phyloP scores from a whole-genome alignment of 2,797 vertebrate genomes.

The Sebastes itinus region DNA sequence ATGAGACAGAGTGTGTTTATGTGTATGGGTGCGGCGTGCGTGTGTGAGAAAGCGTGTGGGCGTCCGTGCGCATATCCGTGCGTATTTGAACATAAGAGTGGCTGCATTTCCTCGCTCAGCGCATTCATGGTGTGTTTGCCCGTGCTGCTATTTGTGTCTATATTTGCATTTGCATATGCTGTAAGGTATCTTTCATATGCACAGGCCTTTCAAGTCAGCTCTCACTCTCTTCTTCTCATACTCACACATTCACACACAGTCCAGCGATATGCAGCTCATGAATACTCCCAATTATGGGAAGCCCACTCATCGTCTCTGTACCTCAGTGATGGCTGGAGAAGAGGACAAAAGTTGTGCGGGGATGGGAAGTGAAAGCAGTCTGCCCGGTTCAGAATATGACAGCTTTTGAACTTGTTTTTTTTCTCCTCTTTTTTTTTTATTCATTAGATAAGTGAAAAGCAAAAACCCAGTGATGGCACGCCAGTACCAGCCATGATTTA shows the following conservation, averaged over 20 bases:
- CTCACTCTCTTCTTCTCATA: constrained; percentile 47
- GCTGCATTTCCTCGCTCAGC: constrained; percentile 29
- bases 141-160: constrained; percentile 62
- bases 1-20: constrained; percentile 18
- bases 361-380: constrained; percentile 38
- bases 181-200: constrained; percentile 65
- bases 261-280: constrained; percentile 59
- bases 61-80: not conserved
- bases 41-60: not conserved
- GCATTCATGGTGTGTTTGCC: constrained; percentile 41
- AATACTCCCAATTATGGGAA: constrained; percentile 68
- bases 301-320: constrained; percentile 52
- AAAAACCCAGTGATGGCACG: constrained; percentile 76
- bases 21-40: not conserved
- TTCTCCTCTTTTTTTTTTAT: constrained; percentile 62
- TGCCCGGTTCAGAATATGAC: constrained; percentile 52
- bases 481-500: constrained; percentile 79
- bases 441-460: constrained; percentile 85
- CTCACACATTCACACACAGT: constrained; percentile 21
- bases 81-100: constrained; percentile 13
- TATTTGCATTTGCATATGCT: constrained; percentile 74
- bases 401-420: constrained; percentile 76
- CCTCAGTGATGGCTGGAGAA: constrained; percentile 41
- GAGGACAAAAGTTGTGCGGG: constrained; percentile 51
- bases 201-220: constrained; percentile 58